Conservation (phyloP, 1,140 invertebrate genomes). For the Cryptotermes secundus region DNA sequence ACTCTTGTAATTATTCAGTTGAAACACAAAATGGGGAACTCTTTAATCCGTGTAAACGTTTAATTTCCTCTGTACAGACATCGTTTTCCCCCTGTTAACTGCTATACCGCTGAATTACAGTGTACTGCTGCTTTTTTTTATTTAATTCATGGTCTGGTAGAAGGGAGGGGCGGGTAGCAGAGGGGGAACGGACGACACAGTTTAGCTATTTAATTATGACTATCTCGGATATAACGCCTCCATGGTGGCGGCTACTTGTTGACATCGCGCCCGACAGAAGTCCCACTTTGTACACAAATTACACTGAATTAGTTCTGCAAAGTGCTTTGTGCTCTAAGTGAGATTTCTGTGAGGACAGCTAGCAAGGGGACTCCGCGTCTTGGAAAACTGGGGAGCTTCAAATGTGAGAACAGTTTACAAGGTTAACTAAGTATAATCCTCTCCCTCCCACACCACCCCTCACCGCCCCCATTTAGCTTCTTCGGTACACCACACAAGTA, state of each 20-base stretch:
- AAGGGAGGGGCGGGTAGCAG: not conserved
- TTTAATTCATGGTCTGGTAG: not conserved
- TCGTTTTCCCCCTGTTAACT: not conserved
- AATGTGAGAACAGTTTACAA: not conserved
- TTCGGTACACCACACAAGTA: no score
- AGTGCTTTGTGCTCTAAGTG: not conserved
- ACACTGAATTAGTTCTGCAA: not conserved
- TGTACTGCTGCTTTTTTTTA: not conserved
- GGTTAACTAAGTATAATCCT: conserved; percentile 6
- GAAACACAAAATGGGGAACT: not conserved
- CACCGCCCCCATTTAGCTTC: not conserved
- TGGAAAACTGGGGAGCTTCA: not conserved
- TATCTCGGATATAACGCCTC: not conserved
- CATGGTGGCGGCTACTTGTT: not conserved
- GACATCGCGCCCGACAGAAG: not conserved
- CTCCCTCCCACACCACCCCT: not conserved
- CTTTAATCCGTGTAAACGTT: not conserved
- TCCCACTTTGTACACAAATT: conserved; percentile 13
- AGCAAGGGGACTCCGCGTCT: not conserved
- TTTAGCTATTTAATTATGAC: not conserved
- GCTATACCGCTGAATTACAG: not conserved
- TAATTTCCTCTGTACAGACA: not conserved
- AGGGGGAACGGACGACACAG: not conserved
- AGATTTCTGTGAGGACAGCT: not conserved
- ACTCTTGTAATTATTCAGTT: not conserved